Evolutionary conservation across 2,113 vertebrate species (phyloP), one percentile per base, ranked within the genome.

Genomic region (Gambusia holbrooki): DNA sequence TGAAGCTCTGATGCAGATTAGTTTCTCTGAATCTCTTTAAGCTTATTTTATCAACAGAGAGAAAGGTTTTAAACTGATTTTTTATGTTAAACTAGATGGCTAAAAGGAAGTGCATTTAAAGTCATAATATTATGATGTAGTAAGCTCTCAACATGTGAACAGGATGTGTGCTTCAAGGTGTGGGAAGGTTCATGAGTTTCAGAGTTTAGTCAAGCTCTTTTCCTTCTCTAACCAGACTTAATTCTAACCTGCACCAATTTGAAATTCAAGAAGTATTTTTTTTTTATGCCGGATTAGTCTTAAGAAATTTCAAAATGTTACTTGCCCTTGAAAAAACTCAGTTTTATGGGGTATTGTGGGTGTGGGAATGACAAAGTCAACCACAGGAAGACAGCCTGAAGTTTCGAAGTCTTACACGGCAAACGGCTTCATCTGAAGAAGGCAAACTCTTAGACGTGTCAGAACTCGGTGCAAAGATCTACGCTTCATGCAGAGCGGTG

Each of bases 381-480:
- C 87, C 89, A 88, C 89, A 89, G 83, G 79, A 92, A 87, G 87
- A 81, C 48, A 84, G 68, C 42, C 35, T 71, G 14, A 83, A 66
- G 75, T 69, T 79, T 77, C 68, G 69, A 65, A 64, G 72, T 74
- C 40, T 61, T 65, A 80, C 48, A 70, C 37, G 33, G 62, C 28
- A 37, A 75, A 73, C 70, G 45, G 62, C 61, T 73, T 51, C 51
- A 70, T 75, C 62, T 35, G n/a, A 35, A 67, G 64, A 9, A 63
- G 51, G n/a, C 72, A 67, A 45, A 70, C 62, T 66, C 68, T 81
- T 42, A 1, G 27, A 72, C n/a, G 28, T 66, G 71, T 84, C 17
- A 33, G 22, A 86, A 71, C 42, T 79, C 32, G 2, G 22, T 12
- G 33, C 54, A 76, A 68, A 71, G 27, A 19, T n/a, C n/a, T 62